Base-by-base conservation (phyloP, 2,797 vertebrate species). In the Neomorphus geoffroyi region DNA sequence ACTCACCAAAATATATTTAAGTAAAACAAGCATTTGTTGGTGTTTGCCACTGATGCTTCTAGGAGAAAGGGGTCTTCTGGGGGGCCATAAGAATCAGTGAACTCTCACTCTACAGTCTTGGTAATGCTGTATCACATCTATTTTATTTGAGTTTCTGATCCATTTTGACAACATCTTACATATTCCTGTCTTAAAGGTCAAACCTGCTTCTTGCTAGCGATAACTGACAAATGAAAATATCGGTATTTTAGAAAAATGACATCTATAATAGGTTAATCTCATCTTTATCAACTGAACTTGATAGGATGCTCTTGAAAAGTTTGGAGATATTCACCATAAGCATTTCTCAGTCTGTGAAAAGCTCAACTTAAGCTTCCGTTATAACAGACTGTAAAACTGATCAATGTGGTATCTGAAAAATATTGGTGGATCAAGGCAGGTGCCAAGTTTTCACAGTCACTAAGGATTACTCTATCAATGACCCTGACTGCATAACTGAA, bases 151-250 rank as follows among this genome's bases (percentile, higher is more conserved):
- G 73, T 75, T 92, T 71, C 84, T 94, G 81, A 94, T 90, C 80
- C 32, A 28, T 92, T 96, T 70, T 96, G 92, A 92, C 94, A 95
- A 4, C 64, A 61, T 89, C 84, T 90, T 90, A 84, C 85, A 73
- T 72, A 92, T 93, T 95, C 91, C 62, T 78, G 70, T 57, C 86
- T 77, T 90, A 94, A 96, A 96, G 91, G 86, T 94, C 93, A 95
- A 85, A 95, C 35, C 73, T 91, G 78, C 84, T 93, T 87, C 84
- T 90, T 56, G 39, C 53, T 71, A 78, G 74, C 0, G 0, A 35
- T 83, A 69, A 54, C 57, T 94, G 95, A 89, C 53, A 92, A 86
- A 90, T 75, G 86, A 70, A 91, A 92, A 90, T 90, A 84, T 51
- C 3, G 5, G 69, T 85, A 71, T 77, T 85, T 77, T 85, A 79